Evolutionary conservation across 2,888 invertebrate species (phyloP).

Genomic region (Lapara coniferarum): DNA sequence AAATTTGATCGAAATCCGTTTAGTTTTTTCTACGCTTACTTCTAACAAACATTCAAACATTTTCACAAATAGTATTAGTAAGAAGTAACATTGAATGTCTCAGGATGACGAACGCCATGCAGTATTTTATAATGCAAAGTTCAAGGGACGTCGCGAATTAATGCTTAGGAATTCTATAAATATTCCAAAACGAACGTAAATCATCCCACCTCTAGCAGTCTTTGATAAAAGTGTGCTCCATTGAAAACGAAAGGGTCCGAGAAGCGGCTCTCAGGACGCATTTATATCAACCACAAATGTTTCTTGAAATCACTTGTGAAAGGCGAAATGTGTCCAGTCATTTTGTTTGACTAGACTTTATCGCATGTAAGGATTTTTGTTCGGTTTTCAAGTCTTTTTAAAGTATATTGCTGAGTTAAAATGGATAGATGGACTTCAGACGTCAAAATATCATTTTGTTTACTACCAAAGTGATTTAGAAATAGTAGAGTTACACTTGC

Average conservation of each 20-base stretch:
- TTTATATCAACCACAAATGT: slow-evolving; percentile 60
- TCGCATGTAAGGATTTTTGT: slow-evolving; percentile 20
- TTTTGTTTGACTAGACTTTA: slow-evolving; percentile 29
- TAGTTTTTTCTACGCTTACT: no score
- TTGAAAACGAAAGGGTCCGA: slow-evolving; percentile 62
- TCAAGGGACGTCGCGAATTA: no score
- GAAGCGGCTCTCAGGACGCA: slow-evolving; percentile 45
- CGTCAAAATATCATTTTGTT: no score
- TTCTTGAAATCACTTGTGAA: slow-evolving; percentile 43
- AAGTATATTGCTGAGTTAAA: not conserved
- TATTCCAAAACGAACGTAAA: not conserved
- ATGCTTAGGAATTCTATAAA: not conserved
- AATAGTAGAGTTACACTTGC: no score
- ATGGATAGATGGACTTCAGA: no score
- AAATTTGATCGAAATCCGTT: no score
- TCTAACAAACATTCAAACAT: no score
- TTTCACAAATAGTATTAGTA: no score
- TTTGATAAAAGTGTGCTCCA: slow-evolving; percentile 51
- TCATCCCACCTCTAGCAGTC: slow-evolving; percentile 30
- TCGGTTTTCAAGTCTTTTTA: not conserved
- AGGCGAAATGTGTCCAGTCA: slow-evolving; percentile 39
- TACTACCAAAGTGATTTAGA: no score
- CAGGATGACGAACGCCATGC: no score
- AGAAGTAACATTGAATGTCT: no score
- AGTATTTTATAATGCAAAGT: no score